Base-by-base conservation (phyloP, 2,797 vertebrate genomes). In the Coranthus polyacanthus region DNA sequence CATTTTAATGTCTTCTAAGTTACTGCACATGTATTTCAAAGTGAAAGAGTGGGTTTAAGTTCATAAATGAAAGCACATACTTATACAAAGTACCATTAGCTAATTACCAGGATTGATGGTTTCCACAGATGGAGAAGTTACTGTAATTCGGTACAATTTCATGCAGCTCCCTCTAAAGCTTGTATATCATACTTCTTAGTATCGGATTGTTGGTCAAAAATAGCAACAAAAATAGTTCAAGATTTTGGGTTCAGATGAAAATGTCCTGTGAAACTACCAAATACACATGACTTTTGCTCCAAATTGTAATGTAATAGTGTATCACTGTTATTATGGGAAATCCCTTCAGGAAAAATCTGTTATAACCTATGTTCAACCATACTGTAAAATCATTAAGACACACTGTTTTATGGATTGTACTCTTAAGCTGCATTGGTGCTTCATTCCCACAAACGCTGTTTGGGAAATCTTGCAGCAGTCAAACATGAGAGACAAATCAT, bases 401-500 rank as follows among this genome's bases (percentile, higher is more conserved):
- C 26, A 29, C 8, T 5, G 6, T 69, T 56, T 50, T 15, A 47
- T 18, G 52, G 22, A 38, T 58, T 52, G 22, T 57, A 18, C 16
- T 43, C 6, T 42, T n/a, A 46, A 53, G 22, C 4, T 43, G 15
- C 3, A 3, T 26, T 37, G 11, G 15, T 55, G 13, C 47, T 63
- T 0, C 12, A 13, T 60, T 38, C 36, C 32, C 16, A 58, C 21
- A 68, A 7, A 8, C 38, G 43, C 12, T 62, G 29, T 44, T 74
- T 74, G 43, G 36, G 49, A 53, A 46, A 8, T 37, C 20, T 42
- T 72, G 20, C 65, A 58, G 59, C 15, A 21, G 22, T 53, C 63
- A 51, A 36, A 39, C 43, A 65, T 66, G 36, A 15, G 11, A 56
- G 50, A 29, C 47, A 62, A 74, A 75, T 68, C 53, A 67, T 72